Conservation (phyloP, 2,888 invertebrate species). For the Pyrrhosoma nymphula region DNA sequence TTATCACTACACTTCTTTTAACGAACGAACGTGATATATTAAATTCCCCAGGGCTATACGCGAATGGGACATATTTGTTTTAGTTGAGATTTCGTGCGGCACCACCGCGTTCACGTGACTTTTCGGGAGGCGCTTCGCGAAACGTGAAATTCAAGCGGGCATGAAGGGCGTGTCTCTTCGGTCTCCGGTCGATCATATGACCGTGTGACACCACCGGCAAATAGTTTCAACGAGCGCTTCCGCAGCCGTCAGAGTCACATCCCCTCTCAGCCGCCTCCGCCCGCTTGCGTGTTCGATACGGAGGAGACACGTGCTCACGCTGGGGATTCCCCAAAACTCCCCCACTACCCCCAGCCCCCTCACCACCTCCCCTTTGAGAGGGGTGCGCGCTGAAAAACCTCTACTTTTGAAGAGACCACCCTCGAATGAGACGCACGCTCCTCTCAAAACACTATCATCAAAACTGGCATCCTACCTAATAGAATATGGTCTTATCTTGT, state of each 20-base stretch:
- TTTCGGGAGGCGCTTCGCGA: neutral
- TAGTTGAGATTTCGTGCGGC: neutral
- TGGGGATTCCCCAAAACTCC: neutral
- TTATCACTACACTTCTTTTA: too few species aligned
- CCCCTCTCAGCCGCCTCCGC: neutral
- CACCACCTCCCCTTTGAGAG: too few species aligned
- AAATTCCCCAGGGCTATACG: too few species aligned
- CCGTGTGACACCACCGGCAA: neutral
- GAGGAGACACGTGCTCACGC: neutral
- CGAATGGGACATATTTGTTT: too few species aligned
- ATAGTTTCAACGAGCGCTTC: neutral
- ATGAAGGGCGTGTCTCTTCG: neutral
- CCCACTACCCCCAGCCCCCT: too few species aligned
- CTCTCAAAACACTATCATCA: too few species aligned
- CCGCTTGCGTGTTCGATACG: neutral
- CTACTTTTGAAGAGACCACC: too few species aligned
- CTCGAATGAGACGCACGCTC: too few species aligned
- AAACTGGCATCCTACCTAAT: too few species aligned
- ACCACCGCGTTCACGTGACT: neutral
- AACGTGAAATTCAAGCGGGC: neutral
- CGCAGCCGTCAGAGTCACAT: neutral
- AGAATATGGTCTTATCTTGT: too few species aligned
- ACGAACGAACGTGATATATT: too few species aligned
- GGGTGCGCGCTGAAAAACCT: too few species aligned
- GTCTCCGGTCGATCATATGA: neutral